Percentiles rank a stretch among this genome's conserved stretches.
These are phyloP conservation scores for Micronycteris hirsuta DNA, from an alignment of 2,113 vertebrate genomes.

Conservation along the genomic window DNA sequence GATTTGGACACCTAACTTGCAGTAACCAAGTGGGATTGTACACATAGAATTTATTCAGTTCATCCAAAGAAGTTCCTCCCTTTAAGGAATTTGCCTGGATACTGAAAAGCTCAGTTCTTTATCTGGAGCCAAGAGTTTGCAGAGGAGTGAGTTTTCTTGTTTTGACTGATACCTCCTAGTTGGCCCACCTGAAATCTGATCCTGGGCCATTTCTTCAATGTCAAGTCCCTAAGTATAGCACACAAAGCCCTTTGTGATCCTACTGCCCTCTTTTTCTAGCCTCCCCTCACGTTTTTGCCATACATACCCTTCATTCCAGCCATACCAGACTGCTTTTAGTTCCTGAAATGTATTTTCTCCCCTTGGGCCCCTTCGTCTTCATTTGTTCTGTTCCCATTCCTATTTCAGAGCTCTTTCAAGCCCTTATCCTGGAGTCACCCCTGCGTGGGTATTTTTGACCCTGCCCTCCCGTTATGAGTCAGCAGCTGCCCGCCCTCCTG, in stretches of 20 bases:
- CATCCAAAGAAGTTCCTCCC: not conserved
- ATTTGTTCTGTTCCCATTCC: not conserved
- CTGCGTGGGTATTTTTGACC: not conserved
- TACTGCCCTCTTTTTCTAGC: not conserved
- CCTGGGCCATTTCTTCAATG: not conserved
- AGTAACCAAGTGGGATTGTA: not conserved
- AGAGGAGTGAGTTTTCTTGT: not conserved
- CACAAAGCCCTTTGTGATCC: not conserved
- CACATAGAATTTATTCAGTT: not conserved
- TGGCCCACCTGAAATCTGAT: not conserved
- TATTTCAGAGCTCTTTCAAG: not conserved
- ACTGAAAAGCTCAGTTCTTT: not conserved
- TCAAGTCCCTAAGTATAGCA: not conserved
- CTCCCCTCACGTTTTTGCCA: not conserved
- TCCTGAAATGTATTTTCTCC: not conserved
- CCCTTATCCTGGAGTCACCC: not conserved
- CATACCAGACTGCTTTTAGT: not conserved
- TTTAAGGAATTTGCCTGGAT: not conserved
- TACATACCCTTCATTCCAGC: not conserved
- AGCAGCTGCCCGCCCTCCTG: not conserved
- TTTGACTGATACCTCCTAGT: not conserved
- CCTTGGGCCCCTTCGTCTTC: not conserved
- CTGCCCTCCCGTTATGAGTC: fast-evolving
- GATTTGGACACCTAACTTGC: not conserved
- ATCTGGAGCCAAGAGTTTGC: not conserved